phyloP scores from a whole-genome alignment of 23 tunicate species.

The Trididemnum nubilum region DNA sequence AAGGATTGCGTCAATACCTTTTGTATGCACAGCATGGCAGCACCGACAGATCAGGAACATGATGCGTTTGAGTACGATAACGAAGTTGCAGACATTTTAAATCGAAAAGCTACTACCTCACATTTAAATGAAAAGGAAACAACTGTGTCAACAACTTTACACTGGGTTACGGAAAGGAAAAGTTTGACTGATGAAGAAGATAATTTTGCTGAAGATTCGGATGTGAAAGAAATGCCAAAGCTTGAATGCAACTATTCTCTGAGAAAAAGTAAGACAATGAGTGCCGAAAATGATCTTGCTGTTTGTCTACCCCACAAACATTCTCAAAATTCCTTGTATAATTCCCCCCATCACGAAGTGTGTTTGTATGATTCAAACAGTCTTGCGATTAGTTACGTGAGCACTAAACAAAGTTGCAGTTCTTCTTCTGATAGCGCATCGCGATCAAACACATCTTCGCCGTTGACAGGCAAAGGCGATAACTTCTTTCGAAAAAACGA shows the following conservation, averaged over 20 bases:
- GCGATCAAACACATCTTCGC: background rate
- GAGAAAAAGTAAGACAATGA: background rate
- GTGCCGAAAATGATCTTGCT: background rate
- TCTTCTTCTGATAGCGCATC: background rate
- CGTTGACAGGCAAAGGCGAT: background rate
- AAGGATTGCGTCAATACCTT: background rate
- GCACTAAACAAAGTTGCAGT: constrained; percentile 21
- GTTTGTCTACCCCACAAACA: background rate
- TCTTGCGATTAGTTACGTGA: constrained; percentile 74
- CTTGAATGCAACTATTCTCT: constrained; percentile 9
- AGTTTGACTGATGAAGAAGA: constrained; percentile 15
- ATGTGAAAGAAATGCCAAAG: constrained; percentile 45
- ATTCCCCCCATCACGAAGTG: constrained; percentile 27
- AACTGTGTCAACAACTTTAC: background rate
- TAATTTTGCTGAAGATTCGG: background rate
- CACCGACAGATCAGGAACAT: background rate
- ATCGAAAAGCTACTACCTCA: background rate
- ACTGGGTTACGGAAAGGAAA: background rate
- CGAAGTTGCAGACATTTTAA: background rate
- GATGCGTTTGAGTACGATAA: background rate
- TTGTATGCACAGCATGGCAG: background rate
- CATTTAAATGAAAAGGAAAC: background rate
- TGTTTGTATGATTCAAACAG: constrained; percentile 82
- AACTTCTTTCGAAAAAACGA: background rate
- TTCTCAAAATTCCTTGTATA: background rate